These are phyloP conservation scores for Epicauta chinensis DNA, from an alignment of 1,140 invertebrate genomes.

Conservation along the genomic window DNA sequence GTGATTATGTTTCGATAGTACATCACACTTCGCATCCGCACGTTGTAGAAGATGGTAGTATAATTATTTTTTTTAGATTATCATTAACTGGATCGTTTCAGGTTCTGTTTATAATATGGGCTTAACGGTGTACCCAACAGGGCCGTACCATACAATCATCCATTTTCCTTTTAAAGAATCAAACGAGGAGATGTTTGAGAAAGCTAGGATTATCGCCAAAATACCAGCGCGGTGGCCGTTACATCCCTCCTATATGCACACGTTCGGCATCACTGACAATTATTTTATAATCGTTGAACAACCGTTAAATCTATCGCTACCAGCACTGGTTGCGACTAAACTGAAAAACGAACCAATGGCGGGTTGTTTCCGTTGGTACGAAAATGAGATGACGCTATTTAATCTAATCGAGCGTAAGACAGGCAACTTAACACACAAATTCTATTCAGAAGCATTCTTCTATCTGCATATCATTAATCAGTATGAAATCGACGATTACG, in stretches of 20 bases:
- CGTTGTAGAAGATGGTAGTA: constrained; percentile 60
- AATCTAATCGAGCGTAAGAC: constrained; percentile 60
- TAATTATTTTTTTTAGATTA: not conserved
- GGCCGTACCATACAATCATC: constrained; percentile 64
- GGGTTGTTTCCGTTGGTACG: constrained; percentile 63
- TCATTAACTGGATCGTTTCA: constrained; percentile 29
- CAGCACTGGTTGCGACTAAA: constrained; percentile 50
- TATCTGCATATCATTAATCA: constrained; percentile 87
- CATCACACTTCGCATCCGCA: constrained; percentile 85
- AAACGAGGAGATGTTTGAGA: constrained; percentile 54
- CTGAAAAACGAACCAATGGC: constrained; percentile 56
- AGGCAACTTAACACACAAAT: constrained; percentile 54
- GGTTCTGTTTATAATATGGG: constrained; percentile 73
- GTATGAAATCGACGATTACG: constrained; percentile 65
- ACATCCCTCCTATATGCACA: constrained; percentile 82
- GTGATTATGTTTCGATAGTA: constrained; percentile 63
- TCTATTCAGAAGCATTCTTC: constrained; percentile 69
- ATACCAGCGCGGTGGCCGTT: constrained; percentile 67
- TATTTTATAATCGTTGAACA: constrained; percentile 82
- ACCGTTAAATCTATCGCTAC: constrained; percentile 64
- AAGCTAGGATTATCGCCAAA: constrained; percentile 60
- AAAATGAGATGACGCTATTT: constrained; percentile 67
- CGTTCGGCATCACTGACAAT: constrained; percentile 79
- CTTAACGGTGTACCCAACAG: constrained; percentile 56
- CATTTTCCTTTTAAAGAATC: constrained; percentile 55